Base-by-base conservation (phyloP, 2,113 vertebrate genomes). In the Chaenocephalus aceratus region DNA sequence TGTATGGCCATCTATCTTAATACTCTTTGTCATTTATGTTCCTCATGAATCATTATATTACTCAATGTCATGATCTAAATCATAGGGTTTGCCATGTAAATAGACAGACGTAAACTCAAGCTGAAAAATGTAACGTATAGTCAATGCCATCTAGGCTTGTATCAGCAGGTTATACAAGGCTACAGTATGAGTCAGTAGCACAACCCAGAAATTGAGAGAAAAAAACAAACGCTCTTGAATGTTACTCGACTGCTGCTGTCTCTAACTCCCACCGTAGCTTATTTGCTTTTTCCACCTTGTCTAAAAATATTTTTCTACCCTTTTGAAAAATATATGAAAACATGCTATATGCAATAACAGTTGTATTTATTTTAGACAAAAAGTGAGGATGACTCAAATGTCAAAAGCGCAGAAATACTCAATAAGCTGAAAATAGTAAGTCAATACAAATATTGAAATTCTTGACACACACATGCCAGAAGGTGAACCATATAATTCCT, bases 401-500 rank as follows among this genome's bases (percentile, higher is more conserved):
- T 45, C 30, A 45, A 62, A 53, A 45, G 11, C 21, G 10, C 2
- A 6, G 7, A 15, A 56, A 56, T 46, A 59, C 18, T 49, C 51
- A 53, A 30, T 10, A 62, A 59, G 59, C 6, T 59, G 8, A 36
- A 41, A n/a, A 57, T 16, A 57, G 30, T 12, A 36, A 68, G 7
- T 68, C 13, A 23, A 21, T 36, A 4, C 26, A 70, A 26, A 34
- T 11, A 49, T 63, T 49, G 10, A n/a, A 67, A 60, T 13, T 36
- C 9, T 52, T 54, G 23, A 16, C 2, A 34, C 26, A 7, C 46
- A n/a, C 1, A 18, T 6, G 46, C 18, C 15, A 53, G 10, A 67
- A 75, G 57, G 6, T 62, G 13, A 49, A 1, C 65, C 34, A 45
- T 67, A 18, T 69, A 4, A 77, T 80, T 71, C 9, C 13, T 62